A percentile compares a stretch with the other conserved stretches of the same genome.
Evolutionary conservation across 2,797 vertebrate species (phyloP).

Genomic region (Discoglossus pictus): DNA sequence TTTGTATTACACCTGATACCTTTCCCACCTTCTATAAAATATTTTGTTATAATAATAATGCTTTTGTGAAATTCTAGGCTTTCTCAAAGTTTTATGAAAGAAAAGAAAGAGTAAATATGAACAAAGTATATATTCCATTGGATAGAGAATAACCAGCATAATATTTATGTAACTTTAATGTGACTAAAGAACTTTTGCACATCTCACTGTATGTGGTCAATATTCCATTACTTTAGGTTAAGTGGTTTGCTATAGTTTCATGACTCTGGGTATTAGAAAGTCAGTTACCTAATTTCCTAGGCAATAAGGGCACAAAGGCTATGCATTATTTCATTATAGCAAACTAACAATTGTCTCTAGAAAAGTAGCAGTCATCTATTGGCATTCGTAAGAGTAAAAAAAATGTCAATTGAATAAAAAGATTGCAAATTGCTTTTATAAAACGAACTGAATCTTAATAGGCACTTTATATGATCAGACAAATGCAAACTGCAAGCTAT

Average conservation of each 20-base stretch:
- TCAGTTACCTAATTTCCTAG: constrained; percentile 71
- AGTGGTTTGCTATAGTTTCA: constrained; percentile 67
- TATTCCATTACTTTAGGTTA: constrained; percentile 69
- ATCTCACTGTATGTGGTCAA: constrained; percentile 65
- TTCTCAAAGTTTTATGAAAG: background rate
- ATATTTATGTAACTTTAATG: constrained; percentile 50
- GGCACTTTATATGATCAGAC: constrained; percentile 36
- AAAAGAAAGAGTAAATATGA: background rate
- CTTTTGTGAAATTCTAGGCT: no score
- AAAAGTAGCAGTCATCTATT: constrained; percentile 63
- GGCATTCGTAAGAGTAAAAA: constrained; percentile 54
- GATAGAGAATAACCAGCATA: constrained; percentile 37
- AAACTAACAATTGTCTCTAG: constrained; percentile 62
- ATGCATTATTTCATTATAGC: constrained; percentile 72
- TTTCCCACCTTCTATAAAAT: no score
- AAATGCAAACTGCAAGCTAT: constrained; percentile 32
- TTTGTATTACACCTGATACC: no score
- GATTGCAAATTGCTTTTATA: constrained; percentile 36
- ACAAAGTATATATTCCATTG: no score
- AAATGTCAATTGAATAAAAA: constrained; percentile 49
- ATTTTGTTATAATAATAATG: no score
- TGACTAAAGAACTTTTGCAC: constrained; percentile 55
- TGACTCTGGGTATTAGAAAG: constrained; percentile 63
- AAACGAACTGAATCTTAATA: constrained; percentile 31
- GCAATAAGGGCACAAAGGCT: constrained; percentile 67